Base-by-base conservation (phyloP, 1,140 invertebrate genomes). In the Drosophila pachea region DNA sequence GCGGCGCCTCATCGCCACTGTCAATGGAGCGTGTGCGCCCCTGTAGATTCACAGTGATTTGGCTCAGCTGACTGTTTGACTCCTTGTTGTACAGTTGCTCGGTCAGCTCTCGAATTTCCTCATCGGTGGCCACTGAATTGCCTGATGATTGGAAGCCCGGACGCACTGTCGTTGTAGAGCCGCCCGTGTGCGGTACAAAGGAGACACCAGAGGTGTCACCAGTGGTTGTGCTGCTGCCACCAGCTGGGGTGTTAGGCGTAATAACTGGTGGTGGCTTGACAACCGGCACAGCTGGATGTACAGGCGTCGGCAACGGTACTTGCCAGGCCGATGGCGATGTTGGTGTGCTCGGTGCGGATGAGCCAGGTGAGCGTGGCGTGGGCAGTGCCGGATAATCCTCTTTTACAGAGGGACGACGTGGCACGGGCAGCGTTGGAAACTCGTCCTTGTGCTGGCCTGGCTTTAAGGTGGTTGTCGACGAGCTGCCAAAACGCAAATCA, bases 31-130 rank as follows among this genome's bases (percentile, higher is more conserved):
- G 91, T 1, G 94, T 95, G 86, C 92, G 92, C 72, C 93, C 93
- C 90, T 95, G 94, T 67, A 93, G 90, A 89, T 95, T 95, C 4
- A 95, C 65, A 1, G 91, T 93, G 9, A 95, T 90, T 60, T 92
- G 91, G 74, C 89, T 92, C 1, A 93, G 92, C 40, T 92, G 92
- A 88, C 94, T 95, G 78, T 95, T 94, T 0, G 86, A 90, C 76
- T 95, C 94, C 82, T 94, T 94, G 49, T 90, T 91, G 42, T 94
- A 91, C n/a, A 95, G 89, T 32, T 92, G 91, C 90, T 95, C 94
- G n/a, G 93, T 92, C 14, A 95, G 89, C 55, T 92, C 91, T 4
- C 83, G 74, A 5, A 89, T 72, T 86, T 90, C 83, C 32, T 90
- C 83, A 70, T 91, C 91, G 40, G 88, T 90, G 45, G 91, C 89